Evolutionary conservation across 2,888 invertebrate species (phyloP).

Genomic region (Galerucella pusilla): DNA sequence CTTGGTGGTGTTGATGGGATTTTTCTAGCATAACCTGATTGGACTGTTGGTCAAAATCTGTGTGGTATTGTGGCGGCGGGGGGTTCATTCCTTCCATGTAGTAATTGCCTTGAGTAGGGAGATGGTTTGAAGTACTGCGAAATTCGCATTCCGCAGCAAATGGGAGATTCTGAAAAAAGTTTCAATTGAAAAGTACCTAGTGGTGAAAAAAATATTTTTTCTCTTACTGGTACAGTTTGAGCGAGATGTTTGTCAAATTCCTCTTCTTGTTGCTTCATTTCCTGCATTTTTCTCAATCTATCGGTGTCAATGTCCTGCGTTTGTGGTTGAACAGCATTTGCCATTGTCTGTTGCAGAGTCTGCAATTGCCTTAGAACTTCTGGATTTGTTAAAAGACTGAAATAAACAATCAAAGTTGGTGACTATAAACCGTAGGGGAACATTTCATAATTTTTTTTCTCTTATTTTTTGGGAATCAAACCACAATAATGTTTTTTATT

Average conservation of each 20-base stretch:
- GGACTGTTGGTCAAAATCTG: constrained; percentile 54
- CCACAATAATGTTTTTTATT: too few species aligned
- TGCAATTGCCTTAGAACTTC: constrained; percentile 92
- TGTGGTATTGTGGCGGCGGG: constrained; percentile 68
- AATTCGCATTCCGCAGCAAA: constrained; percentile 75
- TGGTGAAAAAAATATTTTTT: neutral
- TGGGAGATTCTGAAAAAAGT: constrained; percentile 69
- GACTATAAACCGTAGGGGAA: too few species aligned
- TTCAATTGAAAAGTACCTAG: constrained; percentile 44
- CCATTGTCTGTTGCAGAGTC: constrained; percentile 68
- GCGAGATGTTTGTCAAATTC: constrained; percentile 81
- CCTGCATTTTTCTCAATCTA: constrained; percentile 74
- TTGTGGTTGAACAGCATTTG: constrained; percentile 69
- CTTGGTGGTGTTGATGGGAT: constrained; percentile 48
- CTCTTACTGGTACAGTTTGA: constrained; percentile 75
- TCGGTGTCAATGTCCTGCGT: constrained; percentile 72
- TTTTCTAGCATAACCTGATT: constrained; percentile 51
- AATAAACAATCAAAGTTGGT: constrained; percentile 23
- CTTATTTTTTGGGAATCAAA: too few species aligned
- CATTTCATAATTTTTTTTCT: too few species aligned
- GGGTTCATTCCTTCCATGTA: constrained; percentile 64
- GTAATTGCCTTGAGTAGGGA: constrained; percentile 48
- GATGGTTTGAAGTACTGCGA: constrained; percentile 64
- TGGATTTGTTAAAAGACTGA: constrained; percentile 82
- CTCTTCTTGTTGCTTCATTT: constrained; percentile 79